phyloP scores from a whole-genome alignment of 2,888 invertebrate species.

The Sycophila texana region DNA sequence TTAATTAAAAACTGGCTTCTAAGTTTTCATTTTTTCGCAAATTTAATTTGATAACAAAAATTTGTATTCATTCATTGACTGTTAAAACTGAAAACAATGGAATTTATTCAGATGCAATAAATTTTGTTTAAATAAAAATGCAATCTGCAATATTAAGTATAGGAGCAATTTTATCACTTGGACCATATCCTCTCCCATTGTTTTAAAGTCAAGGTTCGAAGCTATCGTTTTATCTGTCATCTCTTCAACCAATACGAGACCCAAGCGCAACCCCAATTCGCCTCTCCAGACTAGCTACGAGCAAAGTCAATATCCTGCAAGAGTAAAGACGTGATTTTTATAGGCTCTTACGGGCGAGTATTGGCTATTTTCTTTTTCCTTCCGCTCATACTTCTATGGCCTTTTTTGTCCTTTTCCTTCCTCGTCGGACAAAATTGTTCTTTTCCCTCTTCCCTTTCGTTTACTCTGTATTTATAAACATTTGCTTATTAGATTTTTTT shows the following conservation, averaged over 20 bases:
- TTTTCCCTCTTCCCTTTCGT: slow-evolving; percentile 31
- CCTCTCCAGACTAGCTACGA: slow-evolving; percentile 56
- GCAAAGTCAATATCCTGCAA: slow-evolving; percentile 61
- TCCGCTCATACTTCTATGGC: slow-evolving; percentile 21
- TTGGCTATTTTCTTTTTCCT: slow-evolving; percentile 62
- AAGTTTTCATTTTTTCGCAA: too few relatives aligned
- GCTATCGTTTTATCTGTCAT: slow-evolving; percentile 54
- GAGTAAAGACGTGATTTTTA: slow-evolving; percentile 65
- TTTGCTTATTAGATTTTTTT: background rate
- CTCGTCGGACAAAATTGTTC: slow-evolving; percentile 8
- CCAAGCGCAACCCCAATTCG: slow-evolving; percentile 62
- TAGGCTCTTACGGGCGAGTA: slow-evolving; percentile 64
- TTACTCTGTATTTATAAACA: background rate
- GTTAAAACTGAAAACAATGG: background rate
- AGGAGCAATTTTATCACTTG: too few relatives aligned
- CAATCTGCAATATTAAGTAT: too few relatives aligned
- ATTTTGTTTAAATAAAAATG: background rate
- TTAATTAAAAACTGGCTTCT: background rate
- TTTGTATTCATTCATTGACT: too few relatives aligned
- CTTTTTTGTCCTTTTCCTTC: slow-evolving; percentile 22
- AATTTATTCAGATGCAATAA: background rate
- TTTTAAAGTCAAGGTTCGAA: slow-evolving; percentile 6
- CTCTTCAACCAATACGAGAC: slow-evolving; percentile 65
- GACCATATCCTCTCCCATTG: background rate
- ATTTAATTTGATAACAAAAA: too few relatives aligned